A percentile compares a stretch with the other conserved stretches of the same genome.
phyloP scores from a whole-genome alignment of 2,888 invertebrate genomes.

The Sminthurides aquaticus region DNA sequence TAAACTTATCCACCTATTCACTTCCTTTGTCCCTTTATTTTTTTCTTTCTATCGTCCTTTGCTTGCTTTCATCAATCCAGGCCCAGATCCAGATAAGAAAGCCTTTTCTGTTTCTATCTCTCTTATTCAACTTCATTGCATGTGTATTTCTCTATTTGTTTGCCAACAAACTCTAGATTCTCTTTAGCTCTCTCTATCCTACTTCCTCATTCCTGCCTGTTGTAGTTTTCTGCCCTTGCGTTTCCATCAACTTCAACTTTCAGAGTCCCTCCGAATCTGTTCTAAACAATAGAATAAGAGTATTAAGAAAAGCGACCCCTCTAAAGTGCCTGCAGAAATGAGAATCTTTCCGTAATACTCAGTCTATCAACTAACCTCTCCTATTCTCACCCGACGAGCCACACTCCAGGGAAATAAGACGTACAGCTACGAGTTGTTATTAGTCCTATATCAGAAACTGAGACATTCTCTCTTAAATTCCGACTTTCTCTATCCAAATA shows the following conservation, averaged over 20 bases:
- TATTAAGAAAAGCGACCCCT: slow-evolving; percentile 7
- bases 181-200: slow-evolving; percentile 2
- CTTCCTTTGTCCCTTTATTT: background rate
- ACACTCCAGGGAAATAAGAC: slow-evolving; percentile 9
- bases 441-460: background rate
- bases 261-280: background rate
- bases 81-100: too few relatives aligned
- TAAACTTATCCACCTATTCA: slow-evolving; percentile 2
- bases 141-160: too few relatives aligned
- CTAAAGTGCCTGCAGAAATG: too few relatives aligned
- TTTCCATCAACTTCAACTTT: background rate
- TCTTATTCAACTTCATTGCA: too few relatives aligned
- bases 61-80: too few relatives aligned
- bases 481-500: background rate
- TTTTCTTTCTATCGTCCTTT: slow-evolving; percentile 5
- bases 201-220: background rate
- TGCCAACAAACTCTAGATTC: too few relatives aligned
- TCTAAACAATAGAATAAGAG: background rate
- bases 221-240: background rate
- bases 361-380: background rate
- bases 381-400: background rate
- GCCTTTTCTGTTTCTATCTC: too few relatives aligned
- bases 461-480: slow-evolving; percentile 2
- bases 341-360: slow-evolving; percentile 2
- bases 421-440: slow-evolving; percentile 1